Conservation (phyloP, 2,113 vertebrate genomes). For the Corythornis vintsioides region DNA sequence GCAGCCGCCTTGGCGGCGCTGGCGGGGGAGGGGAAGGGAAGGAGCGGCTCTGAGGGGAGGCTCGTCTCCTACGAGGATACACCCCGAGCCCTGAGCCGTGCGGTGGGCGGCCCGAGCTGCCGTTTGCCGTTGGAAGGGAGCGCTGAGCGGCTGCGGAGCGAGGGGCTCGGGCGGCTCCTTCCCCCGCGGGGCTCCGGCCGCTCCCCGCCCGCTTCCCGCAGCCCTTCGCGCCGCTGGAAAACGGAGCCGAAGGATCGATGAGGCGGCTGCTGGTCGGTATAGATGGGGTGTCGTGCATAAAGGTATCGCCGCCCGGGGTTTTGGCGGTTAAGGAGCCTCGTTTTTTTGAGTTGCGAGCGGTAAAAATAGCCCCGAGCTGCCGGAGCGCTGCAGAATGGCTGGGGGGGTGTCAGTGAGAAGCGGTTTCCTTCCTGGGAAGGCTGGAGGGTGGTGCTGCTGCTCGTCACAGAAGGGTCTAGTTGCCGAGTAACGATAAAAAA, state of each 20-base stretch:
- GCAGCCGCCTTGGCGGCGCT: not conserved
- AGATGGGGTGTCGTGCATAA: accelerated
- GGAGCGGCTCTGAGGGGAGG: not conserved
- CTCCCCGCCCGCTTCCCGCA: too few species aligned
- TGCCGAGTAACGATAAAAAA: not conserved
- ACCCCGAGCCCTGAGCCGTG: too few species aligned
- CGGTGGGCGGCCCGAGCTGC: not conserved
- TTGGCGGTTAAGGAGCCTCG: accelerated
- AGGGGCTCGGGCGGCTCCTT: not conserved
- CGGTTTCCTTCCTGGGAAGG: not conserved
- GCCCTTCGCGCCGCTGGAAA: not conserved
- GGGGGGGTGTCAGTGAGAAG: not conserved
- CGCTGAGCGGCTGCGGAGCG: not conserved
- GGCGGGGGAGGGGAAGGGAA: not conserved
- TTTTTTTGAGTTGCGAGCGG: accelerated
- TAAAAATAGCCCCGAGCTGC: accelerated
- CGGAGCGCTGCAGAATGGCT: accelerated
- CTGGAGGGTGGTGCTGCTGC: not conserved
- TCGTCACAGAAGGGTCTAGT: not conserved
- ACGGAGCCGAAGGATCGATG: accelerated
- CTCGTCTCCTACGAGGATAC: not conserved
- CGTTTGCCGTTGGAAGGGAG: not conserved
- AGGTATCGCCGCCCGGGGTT: not conserved
- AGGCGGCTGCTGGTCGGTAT: accelerated
- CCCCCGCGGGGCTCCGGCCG: not conserved